Evolutionary conservation across 2,113 vertebrate species (phyloP), one percentile per base, ranked within the genome.

Genomic region (Etheostoma cragini): DNA sequence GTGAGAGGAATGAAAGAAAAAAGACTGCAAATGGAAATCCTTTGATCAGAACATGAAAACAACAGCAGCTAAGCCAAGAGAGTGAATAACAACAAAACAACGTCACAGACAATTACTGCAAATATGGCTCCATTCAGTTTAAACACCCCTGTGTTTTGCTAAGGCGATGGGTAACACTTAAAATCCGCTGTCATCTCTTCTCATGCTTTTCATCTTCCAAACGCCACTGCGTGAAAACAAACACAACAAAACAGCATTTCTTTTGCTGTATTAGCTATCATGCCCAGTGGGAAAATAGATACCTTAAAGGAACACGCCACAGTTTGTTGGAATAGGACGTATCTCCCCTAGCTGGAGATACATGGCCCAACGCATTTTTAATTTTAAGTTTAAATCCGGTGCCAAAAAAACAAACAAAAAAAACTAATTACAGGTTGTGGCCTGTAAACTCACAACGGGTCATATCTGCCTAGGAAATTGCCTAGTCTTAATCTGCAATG

Each of bases 41-140:
- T 92, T 91, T 93, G 88, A 92, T 89, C 77, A 65, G 67, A 66
- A 81, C 83, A 87, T 65, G 67, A 85, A 87, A 87, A 92, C 86
- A 86, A 83, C 62, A 26, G 46, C 72, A 72, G 78, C 74, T 69
- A 83, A 86, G 88, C 46, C 0, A 3, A 76, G 79, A 80, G 52
- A 81, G 58, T 75, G 79, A 81, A 68, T 70, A 76, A 84, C 72
- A 89, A 89, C 83, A 87, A 61, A 83, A 87, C 84, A 75, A 89
- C 50, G 82, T 89, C 81, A 86, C 77, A 90, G 77, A 89, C 89
- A 87, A 89, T 94, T 92, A 90, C 86, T 30, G 83, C 4, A 22
- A 85, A 89, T 89, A 92, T 17, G 81, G 45, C 88, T 86, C 66
- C 42, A 57, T 84, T 84, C 85, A 63, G 60, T 54, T 63, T 58